A percentile compares a stretch with the other conserved stretches of the same genome.
Conservation (phyloP, 1,140 invertebrate species). For the Drosophila melanica region DNA sequence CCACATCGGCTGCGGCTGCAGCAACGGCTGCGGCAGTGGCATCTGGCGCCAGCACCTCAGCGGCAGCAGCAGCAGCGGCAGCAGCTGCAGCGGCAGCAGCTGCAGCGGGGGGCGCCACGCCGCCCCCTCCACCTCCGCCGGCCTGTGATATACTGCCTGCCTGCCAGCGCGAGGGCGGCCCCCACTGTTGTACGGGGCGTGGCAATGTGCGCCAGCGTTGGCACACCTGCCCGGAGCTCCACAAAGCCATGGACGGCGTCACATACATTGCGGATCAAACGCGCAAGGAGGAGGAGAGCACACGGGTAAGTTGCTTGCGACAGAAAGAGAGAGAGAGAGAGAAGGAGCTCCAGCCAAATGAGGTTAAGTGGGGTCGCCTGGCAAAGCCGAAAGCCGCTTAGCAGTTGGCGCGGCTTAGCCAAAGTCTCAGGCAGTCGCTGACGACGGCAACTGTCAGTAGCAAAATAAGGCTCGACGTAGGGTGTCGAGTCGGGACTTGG, state of each 20-base stretch:
- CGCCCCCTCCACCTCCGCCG: slow-evolving; percentile 59
- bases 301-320: slow-evolving; percentile 87
- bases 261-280: slow-evolving; percentile 97
- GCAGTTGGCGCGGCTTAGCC: slow-evolving; percentile 39
- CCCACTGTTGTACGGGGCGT: slow-evolving; percentile 73
- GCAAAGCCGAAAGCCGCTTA: slow-evolving; percentile 45
- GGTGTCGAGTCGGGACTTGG: not conserved
- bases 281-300: slow-evolving; percentile 95
- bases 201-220: slow-evolving; percentile 87
- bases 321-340: not conserved
- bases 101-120: slow-evolving; percentile 36
- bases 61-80: slow-evolving; percentile 44
- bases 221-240: slow-evolving; percentile 95
- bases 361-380: slow-evolving; percentile 29
- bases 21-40: slow-evolving; percentile 35
- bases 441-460: not conserved
- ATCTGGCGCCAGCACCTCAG: slow-evolving; percentile 24
- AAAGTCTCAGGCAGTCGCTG: slow-evolving; percentile 19
- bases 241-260: slow-evolving; percentile 96
- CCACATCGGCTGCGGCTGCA: slow-evolving; percentile 30
- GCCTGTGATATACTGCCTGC: slow-evolving; percentile 76
- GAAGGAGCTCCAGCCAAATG: slow-evolving; percentile 13
- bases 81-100: slow-evolving; percentile 48
- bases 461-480: not conserved
- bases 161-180: slow-evolving; percentile 77